Base-by-base conservation (phyloP, 1,140 invertebrate genomes). In the Drosophila baimaii region DNA sequence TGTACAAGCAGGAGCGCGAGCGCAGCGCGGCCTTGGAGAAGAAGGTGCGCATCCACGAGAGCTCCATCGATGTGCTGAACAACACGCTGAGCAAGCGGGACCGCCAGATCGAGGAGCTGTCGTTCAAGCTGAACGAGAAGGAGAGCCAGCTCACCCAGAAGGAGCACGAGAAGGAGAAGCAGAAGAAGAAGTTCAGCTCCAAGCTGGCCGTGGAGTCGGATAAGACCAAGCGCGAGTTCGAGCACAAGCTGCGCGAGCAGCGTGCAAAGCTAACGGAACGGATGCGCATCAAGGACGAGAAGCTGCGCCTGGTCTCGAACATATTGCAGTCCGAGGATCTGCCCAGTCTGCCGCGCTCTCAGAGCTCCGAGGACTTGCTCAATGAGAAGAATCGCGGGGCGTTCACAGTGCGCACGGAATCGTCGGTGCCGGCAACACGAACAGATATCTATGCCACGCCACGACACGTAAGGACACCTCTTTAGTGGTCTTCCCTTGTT, bases 121-220 rank as follows among this genome's bases (percentile, higher is more conserved):
- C 90, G 57, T 72, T 86, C 44, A 79, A 93, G 78, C 71, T 96
- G 8, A 94, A 93, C 81, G 95, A 96, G 73, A 95, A 96, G 83
- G 95, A 96, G 62, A 92, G 95, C 70, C 93, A 94, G 55, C 90
- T 97, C 0, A 95, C 94, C 73, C 95, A 96, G 90, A 94, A 95
- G 61, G 93, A 95, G 25, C 92, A 96, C 29, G 96, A 97, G 64
- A 96, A 95, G 78, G 95, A 96, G 84, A 95, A 95, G 75, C 94
- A 95, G 33, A 96, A 96, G 90, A 94, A 95, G 69, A 95, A 95
- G 81, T 95, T 94, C 71, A 94, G 94, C 35, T 92, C 94, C 15
- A 95, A 96, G 81, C 94, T 96, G 8, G 95, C 95, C 25, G 93
- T 93, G 1, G 95, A 95, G 80, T 94, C 95, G 57, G 95, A 95